These are phyloP conservation scores for Hirtodrosophila cameraria DNA, from an alignment of 2,888 invertebrate genomes.

Conservation along the genomic window DNA sequence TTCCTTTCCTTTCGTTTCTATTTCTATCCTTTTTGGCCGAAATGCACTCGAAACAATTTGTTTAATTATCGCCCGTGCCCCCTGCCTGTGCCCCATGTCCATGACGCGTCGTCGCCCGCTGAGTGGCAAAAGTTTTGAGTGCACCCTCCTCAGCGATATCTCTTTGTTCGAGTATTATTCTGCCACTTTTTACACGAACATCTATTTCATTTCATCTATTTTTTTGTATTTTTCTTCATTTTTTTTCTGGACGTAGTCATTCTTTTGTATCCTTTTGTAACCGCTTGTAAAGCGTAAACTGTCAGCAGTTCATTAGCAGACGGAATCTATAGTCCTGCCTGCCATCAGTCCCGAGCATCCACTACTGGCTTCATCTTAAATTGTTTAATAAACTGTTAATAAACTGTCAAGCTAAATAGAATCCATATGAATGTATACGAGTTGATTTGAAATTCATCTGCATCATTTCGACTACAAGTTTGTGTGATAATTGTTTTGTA, in stretches of 20 bases:
- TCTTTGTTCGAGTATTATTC: constrained; percentile 44
- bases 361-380: constrained; percentile 40
- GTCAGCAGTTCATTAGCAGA: constrained; percentile 75
- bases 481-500: too few species aligned
- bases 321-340: constrained; percentile 26
- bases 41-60: constrained; percentile 79
- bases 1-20: constrained; percentile 36
- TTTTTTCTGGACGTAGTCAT: constrained; percentile 13
- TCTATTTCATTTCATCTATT: constrained; percentile 41
- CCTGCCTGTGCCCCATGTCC: constrained; percentile 30
- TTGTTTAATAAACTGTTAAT: constrained; percentile 65
- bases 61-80: constrained; percentile 66
- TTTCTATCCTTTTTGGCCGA: constrained; percentile 51
- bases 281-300: constrained; percentile 77
- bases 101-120: constrained; percentile 17
- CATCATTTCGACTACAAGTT: too few species aligned
- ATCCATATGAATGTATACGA: background rate
- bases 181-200: constrained; percentile 59
- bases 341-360: constrained; percentile 6
- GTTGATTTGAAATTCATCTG: too few species aligned
- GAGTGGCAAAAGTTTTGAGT: constrained; percentile 70
- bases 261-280: constrained; percentile 68
- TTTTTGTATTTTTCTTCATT: constrained; percentile 7
- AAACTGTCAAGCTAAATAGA: constrained; percentile 42
- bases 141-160: constrained; percentile 25